Conservation (phyloP, 2,888 invertebrate species). For the Mimachlamys varia region DNA sequence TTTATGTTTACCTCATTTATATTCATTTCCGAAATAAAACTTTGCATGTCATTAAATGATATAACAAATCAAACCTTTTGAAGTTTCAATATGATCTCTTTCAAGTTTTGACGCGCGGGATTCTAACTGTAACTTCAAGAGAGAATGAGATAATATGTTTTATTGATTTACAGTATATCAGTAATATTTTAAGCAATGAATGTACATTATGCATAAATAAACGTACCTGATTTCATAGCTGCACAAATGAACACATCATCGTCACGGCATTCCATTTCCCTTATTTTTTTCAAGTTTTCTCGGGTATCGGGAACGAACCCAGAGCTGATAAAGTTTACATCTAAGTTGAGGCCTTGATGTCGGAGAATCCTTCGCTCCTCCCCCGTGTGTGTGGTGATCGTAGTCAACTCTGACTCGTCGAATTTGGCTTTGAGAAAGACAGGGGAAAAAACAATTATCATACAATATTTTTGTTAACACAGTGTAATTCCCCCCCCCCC, state of each 20-base stretch:
- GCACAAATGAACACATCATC: not conserved
- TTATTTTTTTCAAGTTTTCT: not conserved
- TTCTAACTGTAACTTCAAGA: too few species aligned
- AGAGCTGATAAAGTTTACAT: not conserved
- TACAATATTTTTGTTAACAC: too few species aligned
- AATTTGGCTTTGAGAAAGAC: not conserved
- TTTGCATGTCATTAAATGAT: too few species aligned
- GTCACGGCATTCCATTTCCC: not conserved
- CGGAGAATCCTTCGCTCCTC: not conserved
- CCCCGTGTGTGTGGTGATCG: not conserved
- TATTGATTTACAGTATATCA: too few species aligned
- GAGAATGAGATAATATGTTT: too few species aligned
- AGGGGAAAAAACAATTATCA: not conserved
- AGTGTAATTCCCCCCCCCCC: too few species aligned
- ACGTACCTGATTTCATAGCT: not conserved
- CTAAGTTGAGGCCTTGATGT: not conserved
- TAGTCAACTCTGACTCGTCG: not conserved
- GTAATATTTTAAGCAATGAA: not conserved
- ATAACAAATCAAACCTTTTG: too few species aligned
- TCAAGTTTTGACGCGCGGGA: too few species aligned
- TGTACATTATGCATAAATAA: not conserved
- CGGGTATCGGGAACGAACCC: not conserved
- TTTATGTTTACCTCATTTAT: too few species aligned
- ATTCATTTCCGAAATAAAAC: too few species aligned
- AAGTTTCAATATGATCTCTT: too few species aligned